These are phyloP conservation scores for Typhlichthys subterraneus DNA, from an alignment of 2,797 vertebrate genomes.

Conservation along the genomic window DNA sequence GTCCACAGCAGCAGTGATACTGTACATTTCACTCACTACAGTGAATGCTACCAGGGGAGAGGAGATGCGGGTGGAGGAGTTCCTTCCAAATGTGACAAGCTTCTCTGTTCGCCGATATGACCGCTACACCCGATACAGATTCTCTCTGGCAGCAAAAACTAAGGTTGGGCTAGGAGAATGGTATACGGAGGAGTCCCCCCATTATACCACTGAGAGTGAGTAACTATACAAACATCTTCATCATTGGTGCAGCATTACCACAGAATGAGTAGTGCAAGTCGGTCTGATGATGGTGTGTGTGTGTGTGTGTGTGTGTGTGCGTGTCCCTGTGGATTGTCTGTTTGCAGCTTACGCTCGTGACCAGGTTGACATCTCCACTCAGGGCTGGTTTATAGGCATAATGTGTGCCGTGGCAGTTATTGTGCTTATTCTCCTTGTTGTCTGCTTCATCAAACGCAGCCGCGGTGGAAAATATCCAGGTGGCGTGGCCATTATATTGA, in stretches of 20 bases:
- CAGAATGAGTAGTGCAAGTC: neutral
- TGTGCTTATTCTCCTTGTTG: conserved; percentile 92
- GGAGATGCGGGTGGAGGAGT: conserved; percentile 78
- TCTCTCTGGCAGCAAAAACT: conserved; percentile 87
- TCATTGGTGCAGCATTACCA: neutral
- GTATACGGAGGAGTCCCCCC: conserved; percentile 85
- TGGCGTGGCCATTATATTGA: conserved; percentile 40
- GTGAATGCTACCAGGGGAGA: conserved; percentile 87
- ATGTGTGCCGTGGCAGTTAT: conserved; percentile 99
- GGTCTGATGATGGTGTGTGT: neutral
- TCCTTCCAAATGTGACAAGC: conserved; percentile 88
- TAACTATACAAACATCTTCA: neutral
- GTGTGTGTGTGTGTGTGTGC: conserved; percentile 6
- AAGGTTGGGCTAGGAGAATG: conserved; percentile 84
- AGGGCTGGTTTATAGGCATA: conserved; percentile 98
- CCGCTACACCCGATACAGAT: conserved; percentile 91
- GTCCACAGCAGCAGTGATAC: no score
- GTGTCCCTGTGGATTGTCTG: neutral
- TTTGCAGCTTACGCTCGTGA: conserved; percentile 88
- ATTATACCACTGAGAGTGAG: conserved; percentile 81
- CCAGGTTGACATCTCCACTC: conserved; percentile 93
- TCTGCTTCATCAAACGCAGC: conserved; percentile 98
- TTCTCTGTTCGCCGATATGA: conserved; percentile 88
- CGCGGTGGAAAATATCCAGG: conserved; percentile 97
- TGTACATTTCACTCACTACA: conserved; percentile 59